Evolutionary conservation across 2,888 invertebrate genomes (phyloP).

Genomic region (Agriopis marginaria): DNA sequence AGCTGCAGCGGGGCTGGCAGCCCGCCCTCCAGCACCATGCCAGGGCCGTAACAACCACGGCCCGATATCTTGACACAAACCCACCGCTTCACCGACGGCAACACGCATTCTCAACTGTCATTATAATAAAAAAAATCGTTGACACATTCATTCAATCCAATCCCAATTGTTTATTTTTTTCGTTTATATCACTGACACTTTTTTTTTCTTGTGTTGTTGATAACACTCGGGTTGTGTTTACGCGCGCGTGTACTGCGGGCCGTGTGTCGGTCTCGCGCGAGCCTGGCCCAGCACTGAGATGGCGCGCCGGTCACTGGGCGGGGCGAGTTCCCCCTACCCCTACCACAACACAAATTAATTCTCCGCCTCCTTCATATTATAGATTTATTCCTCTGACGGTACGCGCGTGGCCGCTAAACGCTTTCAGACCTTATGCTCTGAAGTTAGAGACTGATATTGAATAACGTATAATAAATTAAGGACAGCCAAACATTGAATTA

Average conservation of each 20-base stretch:
- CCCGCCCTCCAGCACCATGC: conserved; percentile 89
- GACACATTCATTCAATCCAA: conserved; percentile 28
- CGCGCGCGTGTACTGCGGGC: conserved; percentile 45
- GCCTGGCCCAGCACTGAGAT: conserved; percentile 76
- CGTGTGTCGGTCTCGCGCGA: conserved; percentile 42
- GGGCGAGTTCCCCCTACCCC: conserved; percentile 71
- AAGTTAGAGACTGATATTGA: conserved; percentile 79
- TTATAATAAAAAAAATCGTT: conserved; percentile 42
- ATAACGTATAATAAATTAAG: conserved; percentile 79
- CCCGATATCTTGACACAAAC: conserved; percentile 71
- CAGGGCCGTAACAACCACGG: conserved; percentile 64
- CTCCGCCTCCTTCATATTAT: conserved; percentile 85
- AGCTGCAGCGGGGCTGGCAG: conserved; percentile 90
- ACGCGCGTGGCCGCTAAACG: conserved; percentile 71
- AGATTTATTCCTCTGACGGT: conserved; percentile 83
- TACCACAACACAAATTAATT: conserved; percentile 76
- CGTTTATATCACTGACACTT: conserved; percentile 38
- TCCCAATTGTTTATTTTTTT: conserved; percentile 18
- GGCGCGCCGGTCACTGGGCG: conserved; percentile 77
- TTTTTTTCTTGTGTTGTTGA: conserved; percentile 44
- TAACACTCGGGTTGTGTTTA: conserved; percentile 43
- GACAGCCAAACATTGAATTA: conserved; percentile 82
- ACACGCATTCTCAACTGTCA: conserved; percentile 65
- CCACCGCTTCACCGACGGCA: conserved; percentile 56
- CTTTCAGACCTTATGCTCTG: conserved; percentile 80